Evolutionary conservation across 2,797 vertebrate genomes (phyloP).

Genomic region (Nyctalus aviator): DNA sequence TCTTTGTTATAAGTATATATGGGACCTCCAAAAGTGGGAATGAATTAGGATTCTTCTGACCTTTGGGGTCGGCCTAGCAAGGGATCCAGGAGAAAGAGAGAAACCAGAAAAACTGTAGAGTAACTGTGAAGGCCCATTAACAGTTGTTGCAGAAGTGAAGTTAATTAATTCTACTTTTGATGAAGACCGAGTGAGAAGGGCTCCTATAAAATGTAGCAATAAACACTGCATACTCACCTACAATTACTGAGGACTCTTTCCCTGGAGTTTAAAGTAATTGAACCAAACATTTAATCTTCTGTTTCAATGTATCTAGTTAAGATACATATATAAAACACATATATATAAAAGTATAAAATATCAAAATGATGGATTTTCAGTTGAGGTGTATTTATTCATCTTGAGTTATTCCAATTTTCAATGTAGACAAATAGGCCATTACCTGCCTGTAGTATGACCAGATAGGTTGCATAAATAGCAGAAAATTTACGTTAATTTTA

Average conservation of each 20-base stretch:
- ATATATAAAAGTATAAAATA: slow-evolving; percentile 54
- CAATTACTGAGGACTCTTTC: slow-evolving; percentile 27
- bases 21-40: background rate
- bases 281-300: slow-evolving; percentile 44
- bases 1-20: background rate
- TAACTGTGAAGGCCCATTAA: background rate
- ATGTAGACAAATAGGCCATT: slow-evolving; percentile 12
- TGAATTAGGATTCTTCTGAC: background rate
- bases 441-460: slow-evolving; percentile 31
- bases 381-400: slow-evolving; percentile 55
- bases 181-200: background rate
- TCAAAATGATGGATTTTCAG: slow-evolving; percentile 58
- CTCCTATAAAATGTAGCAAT: background rate
- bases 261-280: slow-evolving; percentile 38
- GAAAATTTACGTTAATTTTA: slow-evolving; percentile 68
- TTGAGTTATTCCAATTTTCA: slow-evolving; percentile 50
- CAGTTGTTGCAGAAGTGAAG: background rate
- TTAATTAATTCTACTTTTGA: background rate
- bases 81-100: background rate
- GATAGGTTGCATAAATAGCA: slow-evolving; percentile 52
- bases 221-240: background rate
- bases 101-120: background rate
- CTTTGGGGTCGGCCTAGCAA: background rate
- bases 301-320: background rate
- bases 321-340: slow-evolving; percentile 33